Percentiles rank a stretch among this genome's conserved stretches.
These are phyloP conservation scores for Diarsia mendica DNA, from an alignment of 2,888 invertebrate species.

Conservation along the genomic window DNA sequence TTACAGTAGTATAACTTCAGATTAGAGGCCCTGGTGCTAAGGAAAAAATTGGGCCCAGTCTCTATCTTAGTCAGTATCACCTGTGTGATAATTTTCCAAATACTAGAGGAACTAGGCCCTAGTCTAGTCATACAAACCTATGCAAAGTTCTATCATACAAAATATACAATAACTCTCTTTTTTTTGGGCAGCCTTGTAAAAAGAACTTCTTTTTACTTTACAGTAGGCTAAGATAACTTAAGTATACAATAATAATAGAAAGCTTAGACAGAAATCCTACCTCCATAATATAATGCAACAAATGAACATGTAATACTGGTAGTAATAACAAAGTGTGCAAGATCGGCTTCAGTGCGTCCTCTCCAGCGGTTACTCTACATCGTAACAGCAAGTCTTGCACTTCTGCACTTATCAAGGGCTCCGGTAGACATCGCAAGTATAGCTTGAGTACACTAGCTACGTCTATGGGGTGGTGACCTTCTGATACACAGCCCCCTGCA, in stretches of 20 bases:
- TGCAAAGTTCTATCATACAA: neutral
- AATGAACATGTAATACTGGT: conserved; percentile 94
- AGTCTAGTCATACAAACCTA: neutral
- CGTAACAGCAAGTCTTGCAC: conserved; percentile 95
- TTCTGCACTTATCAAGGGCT: conserved; percentile 94
- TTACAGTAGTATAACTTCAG: neutral
- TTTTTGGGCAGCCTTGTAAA: no score
- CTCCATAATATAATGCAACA: conserved; percentile 95
- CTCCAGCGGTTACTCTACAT: conserved; percentile 90
- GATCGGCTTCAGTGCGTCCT: conserved; percentile 91
- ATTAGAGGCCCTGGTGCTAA: neutral
- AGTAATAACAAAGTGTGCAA: conserved; percentile 93
- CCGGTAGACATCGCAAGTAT: conserved; percentile 95
- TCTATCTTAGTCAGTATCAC: neutral
- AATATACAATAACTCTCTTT: no score
- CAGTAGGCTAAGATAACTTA: neutral
- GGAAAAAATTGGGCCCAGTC: neutral
- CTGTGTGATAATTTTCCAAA: neutral
- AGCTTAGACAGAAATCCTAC: conserved; percentile 75
- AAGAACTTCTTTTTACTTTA: neutral
- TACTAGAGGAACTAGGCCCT: neutral
- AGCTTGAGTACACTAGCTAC: conserved; percentile 96
- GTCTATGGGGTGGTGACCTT: conserved; percentile 95
- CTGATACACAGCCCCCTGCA: conserved; percentile 92
- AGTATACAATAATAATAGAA: neutral